Evolutionary conservation across 2,888 invertebrate genomes (phyloP).

Genomic region (Adela reaumurella): DNA sequence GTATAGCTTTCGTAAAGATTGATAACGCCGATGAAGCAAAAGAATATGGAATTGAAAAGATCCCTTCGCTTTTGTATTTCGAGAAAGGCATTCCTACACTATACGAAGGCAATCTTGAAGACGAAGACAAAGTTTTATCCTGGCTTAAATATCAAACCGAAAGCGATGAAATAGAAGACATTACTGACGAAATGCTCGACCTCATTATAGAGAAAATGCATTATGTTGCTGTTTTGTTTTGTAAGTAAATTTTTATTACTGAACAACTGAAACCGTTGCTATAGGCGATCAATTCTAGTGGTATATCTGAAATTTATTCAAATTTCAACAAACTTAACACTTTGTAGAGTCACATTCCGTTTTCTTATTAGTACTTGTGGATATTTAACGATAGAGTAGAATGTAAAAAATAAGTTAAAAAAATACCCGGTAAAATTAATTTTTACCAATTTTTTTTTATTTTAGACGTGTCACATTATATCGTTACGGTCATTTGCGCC

Average conservation of each 20-base stretch:
- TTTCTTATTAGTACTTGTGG: no score
- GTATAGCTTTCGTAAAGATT: conserved; percentile 89
- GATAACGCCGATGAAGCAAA: conserved; percentile 86
- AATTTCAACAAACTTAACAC: no score
- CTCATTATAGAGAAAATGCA: conserved; percentile 84
- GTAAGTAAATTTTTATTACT: conserved; percentile 59
- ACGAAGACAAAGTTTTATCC: conserved; percentile 81
- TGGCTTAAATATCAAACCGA: conserved; percentile 85
- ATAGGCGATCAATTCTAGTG: no score
- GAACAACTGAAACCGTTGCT: no score
- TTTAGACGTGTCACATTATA: no score
- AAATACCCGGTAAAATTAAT: no score
- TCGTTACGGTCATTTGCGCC: no score
- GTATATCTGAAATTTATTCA: no score
- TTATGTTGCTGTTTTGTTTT: conserved; percentile 86
- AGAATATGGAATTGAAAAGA: conserved; percentile 87
- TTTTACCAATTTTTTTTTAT: no score
- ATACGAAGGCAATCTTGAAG: conserved; percentile 81
- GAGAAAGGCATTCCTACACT: conserved; percentile 72
- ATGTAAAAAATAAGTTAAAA: no score
- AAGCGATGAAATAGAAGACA: conserved; percentile 89
- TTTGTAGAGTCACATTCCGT: no score
- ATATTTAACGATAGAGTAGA: no score
- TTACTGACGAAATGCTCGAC: conserved; percentile 92
- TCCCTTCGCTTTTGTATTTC: conserved; percentile 81